A percentile compares a stretch with the other conserved stretches of the same genome.
phyloP scores from a whole-genome alignment of 1,140 invertebrate genomes.

The Drosophila takahashii region DNA sequence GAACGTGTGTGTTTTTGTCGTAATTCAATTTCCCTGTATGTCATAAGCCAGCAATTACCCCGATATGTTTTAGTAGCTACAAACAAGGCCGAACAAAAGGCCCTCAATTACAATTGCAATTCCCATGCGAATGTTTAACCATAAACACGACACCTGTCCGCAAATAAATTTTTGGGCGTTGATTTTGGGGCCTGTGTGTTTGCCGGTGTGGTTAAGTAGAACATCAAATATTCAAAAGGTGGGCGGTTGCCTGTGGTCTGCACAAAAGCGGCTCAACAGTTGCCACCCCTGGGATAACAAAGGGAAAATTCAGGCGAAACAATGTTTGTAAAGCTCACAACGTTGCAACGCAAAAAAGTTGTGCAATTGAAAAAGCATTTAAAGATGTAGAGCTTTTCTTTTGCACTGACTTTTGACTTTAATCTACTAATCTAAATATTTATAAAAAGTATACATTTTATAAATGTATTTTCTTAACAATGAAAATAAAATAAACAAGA shows the following conservation, averaged over 20 bases:
- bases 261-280: slow-evolving; percentile 28
- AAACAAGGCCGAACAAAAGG: slow-evolving; percentile 36
- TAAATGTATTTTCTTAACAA: too few species aligned
- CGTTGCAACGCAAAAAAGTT: background rate
- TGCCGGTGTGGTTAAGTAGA: slow-evolving; percentile 24
- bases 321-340: background rate
- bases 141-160: slow-evolving; percentile 49
- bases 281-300: slow-evolving; percentile 12
- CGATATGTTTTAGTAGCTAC: background rate
- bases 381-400: background rate
- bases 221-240: slow-evolving; percentile 48
- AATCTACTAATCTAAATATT: background rate
- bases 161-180: slow-evolving; percentile 41
- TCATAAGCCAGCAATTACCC: slow-evolving; percentile 20
- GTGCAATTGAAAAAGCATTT: background rate
- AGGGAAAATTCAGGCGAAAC: background rate
- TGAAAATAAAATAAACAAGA: too few species aligned
- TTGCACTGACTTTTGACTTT: background rate
- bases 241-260: background rate
- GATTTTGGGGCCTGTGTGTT: slow-evolving; percentile 16
- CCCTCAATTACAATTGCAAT: slow-evolving; percentile 43
- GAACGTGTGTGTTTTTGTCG: background rate
- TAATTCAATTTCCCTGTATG: slow-evolving; percentile 30
- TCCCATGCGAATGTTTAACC: slow-evolving; percentile 46
- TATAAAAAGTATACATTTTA: too few species aligned